These are phyloP conservation scores for Temnothorax longispinosus DNA, from an alignment of 1,140 invertebrate genomes.

Conservation along the genomic window DNA sequence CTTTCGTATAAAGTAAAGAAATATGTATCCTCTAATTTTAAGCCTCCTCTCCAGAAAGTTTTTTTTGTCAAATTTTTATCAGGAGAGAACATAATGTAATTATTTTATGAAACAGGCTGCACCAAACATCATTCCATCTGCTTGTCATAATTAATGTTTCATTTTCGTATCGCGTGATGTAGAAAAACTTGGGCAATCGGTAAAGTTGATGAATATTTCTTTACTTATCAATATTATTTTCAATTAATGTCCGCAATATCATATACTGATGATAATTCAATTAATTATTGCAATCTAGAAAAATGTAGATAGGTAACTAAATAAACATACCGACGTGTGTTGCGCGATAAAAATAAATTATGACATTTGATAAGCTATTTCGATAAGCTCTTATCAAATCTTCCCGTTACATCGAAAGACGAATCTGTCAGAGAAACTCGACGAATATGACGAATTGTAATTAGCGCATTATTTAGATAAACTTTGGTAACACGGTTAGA, in stretches of 20 bases:
- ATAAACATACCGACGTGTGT: background rate
- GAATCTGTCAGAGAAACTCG: background rate
- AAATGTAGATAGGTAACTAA: background rate
- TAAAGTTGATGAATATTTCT: background rate
- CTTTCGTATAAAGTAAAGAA: background rate
- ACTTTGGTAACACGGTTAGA: constrained; percentile 21
- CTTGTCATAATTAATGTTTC: background rate
- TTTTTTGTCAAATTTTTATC: background rate
- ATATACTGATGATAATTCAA: background rate
- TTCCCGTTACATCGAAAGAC: background rate
- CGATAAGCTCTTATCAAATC: background rate
- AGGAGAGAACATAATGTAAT: background rate
- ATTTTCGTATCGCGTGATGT: background rate
- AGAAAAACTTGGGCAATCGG: background rate
- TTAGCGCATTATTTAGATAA: constrained; percentile 59
- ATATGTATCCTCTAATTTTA: background rate
- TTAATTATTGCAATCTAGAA: background rate
- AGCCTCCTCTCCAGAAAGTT: background rate
- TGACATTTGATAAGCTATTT: background rate
- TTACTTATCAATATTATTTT: background rate
- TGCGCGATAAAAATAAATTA: background rate
- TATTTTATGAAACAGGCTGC: background rate
- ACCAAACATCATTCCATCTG: background rate
- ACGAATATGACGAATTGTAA: background rate
- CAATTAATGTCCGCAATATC: background rate